Evolutionary conservation across 1,140 invertebrate genomes (phyloP), one percentile per base, ranked within the genome.

Genomic region (Dolichoris vasculosae): DNA sequence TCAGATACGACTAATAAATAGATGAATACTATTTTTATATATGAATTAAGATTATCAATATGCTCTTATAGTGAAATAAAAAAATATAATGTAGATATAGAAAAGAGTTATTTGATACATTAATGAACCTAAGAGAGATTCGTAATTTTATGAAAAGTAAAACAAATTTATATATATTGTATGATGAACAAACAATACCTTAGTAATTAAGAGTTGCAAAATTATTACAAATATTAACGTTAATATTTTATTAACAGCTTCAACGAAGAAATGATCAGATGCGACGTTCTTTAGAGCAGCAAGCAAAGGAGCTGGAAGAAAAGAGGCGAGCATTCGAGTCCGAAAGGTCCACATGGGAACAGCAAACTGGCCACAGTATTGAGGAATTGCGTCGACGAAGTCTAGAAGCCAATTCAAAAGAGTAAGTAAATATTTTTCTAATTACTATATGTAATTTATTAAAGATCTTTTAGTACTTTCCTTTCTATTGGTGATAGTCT

Each of bases 341-440:
- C n/a, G 98, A 99, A 91, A 97, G 96, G 90, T 93, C 95, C 87
- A 93, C 95, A 48, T 99, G 98, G 98, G 98, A 99, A 93, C 96
- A 97, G 86, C 95, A 96, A n/a, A 97, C 97, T 90, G 96, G 97
- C 87, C 95, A 97, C 55, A 97, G 96, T 91, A 95, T 98, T 87
- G 97, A 98, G 90, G 97, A 98, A 91, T 94, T 98, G 83, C 95
- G 97, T 85, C 94, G 97, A 83, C 95, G 96, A 90, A 97, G 96
- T 89, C 94, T 98, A 87, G 97, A 98, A 92, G 96, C 96, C 73
- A 97, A 97, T 92, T 97, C 96, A 91, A 97, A 97, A 95, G 96
- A 97, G 96, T 97, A 89, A 96, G 96, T 95, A 89, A 51, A 64
- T 32, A 48, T 88, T 85, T 76, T 86, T 75, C 78, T 85, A 76